phyloP scores from a whole-genome alignment of 2,888 invertebrate species.

The Frankliniella intonsa region DNA sequence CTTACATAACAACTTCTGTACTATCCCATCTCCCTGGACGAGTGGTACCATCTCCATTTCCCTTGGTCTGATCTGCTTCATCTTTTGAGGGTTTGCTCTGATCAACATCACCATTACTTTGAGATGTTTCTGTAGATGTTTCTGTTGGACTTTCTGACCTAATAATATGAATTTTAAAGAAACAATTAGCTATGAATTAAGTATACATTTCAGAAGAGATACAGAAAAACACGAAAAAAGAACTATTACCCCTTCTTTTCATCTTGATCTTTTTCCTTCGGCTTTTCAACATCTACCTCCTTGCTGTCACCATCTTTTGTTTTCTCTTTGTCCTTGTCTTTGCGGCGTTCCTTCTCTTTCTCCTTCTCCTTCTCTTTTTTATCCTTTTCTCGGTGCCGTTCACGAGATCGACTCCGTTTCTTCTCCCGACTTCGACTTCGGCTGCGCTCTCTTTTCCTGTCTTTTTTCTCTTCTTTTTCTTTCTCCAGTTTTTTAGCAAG shows the following conservation, averaged over 20 bases:
- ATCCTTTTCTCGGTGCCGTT: constrained; percentile 42
- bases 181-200: not conserved
- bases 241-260: constrained; percentile 37
- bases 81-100: constrained; percentile 14
- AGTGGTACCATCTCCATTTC: not conserved
- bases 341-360: constrained; percentile 42
- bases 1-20: not conserved
- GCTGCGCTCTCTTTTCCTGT: constrained; percentile 40
- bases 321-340: constrained; percentile 43
- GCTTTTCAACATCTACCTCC: not conserved
- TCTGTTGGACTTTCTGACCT: not conserved
- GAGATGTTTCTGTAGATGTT: not conserved
- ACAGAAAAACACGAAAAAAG: constrained; percentile 20
- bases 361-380: constrained; percentile 36
- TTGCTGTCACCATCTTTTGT: constrained; percentile 38
- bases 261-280: constrained; percentile 34
- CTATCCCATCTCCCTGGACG: not conserved
- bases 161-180: not conserved
- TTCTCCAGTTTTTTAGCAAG: constrained; percentile 42
- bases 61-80: not conserved
- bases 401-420: constrained; percentile 48
- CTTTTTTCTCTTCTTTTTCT: constrained; percentile 39
- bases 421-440: constrained; percentile 42
- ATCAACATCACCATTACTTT: constrained; percentile 23
- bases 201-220: not conserved